Evolutionary conservation across 2,888 invertebrate species (phyloP).

Genomic region (Melolontha melolontha): DNA sequence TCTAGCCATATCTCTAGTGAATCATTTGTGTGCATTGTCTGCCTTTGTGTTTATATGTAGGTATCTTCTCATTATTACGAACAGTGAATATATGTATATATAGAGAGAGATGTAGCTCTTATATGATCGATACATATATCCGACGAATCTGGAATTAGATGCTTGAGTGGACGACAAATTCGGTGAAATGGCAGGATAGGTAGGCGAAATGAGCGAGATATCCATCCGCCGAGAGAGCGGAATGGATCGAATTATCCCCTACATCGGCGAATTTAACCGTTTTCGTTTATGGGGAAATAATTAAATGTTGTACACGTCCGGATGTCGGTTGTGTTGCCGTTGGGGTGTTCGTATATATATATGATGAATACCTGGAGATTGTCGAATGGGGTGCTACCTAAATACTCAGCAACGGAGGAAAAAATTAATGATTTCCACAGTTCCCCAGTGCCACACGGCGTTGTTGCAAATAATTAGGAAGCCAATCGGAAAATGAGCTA

Average conservation of each 20-base stretch:
- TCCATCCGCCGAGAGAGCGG: constrained; percentile 15
- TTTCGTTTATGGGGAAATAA: constrained; percentile 36
- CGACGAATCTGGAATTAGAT: constrained; percentile 17
- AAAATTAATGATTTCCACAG: constrained; percentile 26
- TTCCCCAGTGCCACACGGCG: constrained; percentile 2
- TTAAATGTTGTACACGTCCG: constrained; percentile 35
- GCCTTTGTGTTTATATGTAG: constrained; percentile 1
- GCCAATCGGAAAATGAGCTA: constrained; percentile 35
- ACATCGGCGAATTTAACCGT: constrained; percentile 9
- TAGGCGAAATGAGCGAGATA: constrained; percentile 15
- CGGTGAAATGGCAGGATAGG: constrained; percentile 6
- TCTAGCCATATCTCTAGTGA: constrained; percentile 17
- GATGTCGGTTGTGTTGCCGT: constrained; percentile 26
- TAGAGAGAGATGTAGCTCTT: not conserved
- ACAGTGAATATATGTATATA: too few relatives aligned
- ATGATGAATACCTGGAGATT: constrained; percentile 24
- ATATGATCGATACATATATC: constrained; percentile 12
- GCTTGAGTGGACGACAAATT: constrained; percentile 28
- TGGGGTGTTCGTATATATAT: constrained; percentile 20
- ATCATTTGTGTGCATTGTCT: constrained; percentile 27
- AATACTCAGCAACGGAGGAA: constrained; percentile 10
- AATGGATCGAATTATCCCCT: constrained; percentile 29
- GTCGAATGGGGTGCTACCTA: constrained; percentile 11
- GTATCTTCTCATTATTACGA: constrained; percentile 17
- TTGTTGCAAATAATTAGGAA: constrained; percentile 29